These are phyloP conservation scores for Miniopterus natalensis DNA, from an alignment of 2,113 vertebrate genomes.

Conservation along the genomic window DNA sequence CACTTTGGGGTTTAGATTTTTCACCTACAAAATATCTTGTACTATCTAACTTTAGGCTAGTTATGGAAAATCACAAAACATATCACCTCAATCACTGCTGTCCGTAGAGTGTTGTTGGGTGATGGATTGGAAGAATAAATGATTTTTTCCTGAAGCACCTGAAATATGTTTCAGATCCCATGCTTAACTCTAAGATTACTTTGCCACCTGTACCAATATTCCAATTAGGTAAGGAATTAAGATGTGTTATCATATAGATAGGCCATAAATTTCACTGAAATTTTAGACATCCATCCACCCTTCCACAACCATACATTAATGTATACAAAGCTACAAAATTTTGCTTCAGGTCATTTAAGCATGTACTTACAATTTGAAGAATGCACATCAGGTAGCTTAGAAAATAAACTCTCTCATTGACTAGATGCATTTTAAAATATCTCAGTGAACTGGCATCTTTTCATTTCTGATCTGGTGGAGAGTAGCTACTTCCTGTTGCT, in stretches of 20 bases:
- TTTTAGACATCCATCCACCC: not conserved
- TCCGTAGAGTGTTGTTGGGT: not conserved
- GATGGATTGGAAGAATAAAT: not conserved
- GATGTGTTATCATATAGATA: not conserved
- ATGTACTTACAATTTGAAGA: slow-evolving; percentile 2
- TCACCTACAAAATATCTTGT: not conserved
- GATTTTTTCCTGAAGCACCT: not conserved
- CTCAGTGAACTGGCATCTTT: not conserved
- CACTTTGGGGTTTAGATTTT: not conserved
- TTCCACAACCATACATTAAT: slow-evolving; percentile 23
- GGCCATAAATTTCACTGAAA: slow-evolving; percentile 8
- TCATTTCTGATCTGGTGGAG: not conserved
- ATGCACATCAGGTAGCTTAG: not conserved
- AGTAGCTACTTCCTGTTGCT: not conserved
- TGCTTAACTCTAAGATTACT: not conserved
- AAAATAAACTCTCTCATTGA: not conserved
- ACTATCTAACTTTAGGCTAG: not conserved
- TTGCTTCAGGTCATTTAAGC: not conserved
- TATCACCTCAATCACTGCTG: not conserved
- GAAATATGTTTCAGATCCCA: not conserved
- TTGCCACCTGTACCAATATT: not conserved
- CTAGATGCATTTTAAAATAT: not conserved
- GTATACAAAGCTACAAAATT: not conserved
- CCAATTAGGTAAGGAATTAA: not conserved
- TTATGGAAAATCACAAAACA: slow-evolving; percentile 20